These are phyloP conservation scores for Heterotilapia buettikoferi DNA, from an alignment of 2,113 vertebrate species.

Conservation along the genomic window DNA sequence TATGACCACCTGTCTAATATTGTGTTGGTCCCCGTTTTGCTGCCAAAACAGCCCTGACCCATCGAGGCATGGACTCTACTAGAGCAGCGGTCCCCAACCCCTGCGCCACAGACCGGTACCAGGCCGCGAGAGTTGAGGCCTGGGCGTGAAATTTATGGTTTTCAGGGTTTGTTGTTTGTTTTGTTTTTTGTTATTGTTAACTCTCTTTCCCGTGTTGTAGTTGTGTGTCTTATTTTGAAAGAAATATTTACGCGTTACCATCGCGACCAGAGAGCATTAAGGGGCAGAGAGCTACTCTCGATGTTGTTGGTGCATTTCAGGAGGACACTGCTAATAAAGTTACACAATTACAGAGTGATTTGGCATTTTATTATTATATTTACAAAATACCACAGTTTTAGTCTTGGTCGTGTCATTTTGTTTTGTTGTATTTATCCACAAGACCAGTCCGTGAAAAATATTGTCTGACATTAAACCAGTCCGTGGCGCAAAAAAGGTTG, in stretches of 20 bases:
- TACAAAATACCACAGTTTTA: neutral
- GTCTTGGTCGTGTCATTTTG: neutral
- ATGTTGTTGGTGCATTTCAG: neutral
- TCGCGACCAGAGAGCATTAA: neutral
- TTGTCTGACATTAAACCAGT: too few species aligned
- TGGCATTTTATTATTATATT: neutral
- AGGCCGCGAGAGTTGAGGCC: neutral
- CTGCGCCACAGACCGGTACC: neutral
- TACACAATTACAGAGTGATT: neutral
- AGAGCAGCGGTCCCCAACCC: neutral
- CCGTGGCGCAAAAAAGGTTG: too few species aligned
- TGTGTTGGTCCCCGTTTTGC: neutral
- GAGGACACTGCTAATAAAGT: neutral
- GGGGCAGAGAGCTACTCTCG: neutral
- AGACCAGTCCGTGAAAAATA: too few species aligned
- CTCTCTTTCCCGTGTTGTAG: neutral
- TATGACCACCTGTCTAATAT: neutral
- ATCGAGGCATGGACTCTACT: neutral
- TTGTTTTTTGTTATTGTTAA: neutral
- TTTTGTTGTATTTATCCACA: neutral
- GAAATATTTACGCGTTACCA: neutral
- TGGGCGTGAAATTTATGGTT: neutral
- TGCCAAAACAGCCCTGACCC: neutral
- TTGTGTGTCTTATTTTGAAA: neutral
- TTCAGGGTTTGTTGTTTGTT: neutral